Evolutionary conservation across 2,888 invertebrate species (phyloP), one percentile per base, ranked within the genome.

Genomic region (Homarus gammarus): DNA sequence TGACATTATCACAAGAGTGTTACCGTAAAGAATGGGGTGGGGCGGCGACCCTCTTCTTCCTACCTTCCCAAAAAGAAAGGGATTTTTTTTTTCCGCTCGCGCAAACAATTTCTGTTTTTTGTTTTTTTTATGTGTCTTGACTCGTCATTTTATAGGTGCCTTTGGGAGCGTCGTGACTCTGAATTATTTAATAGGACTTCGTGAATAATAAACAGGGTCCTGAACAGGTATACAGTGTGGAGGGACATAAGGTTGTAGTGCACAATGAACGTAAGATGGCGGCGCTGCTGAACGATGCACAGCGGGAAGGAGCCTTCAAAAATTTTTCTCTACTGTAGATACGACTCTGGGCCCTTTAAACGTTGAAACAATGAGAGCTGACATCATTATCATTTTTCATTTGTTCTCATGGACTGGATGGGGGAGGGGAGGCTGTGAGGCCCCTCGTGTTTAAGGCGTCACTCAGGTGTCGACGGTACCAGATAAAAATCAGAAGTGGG

Each of bases 311-410:
- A 12, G 51, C 27, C 49, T 27, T 70, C 31, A 40, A 12, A 83
- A 83, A 83, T 83, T 72, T 83, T 83, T 83, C 83, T 72, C 72
- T 49, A 49, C 31, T 70, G 83, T 49, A 83, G 83, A 83, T 83
- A 83, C 68, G 83, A 44, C 83, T 72, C 61, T n/a, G 72, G 75
- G 84, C n/a, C 73, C 56, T 85, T 27, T 85, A 78, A 79, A 79
- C 79, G 86, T 44, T 44, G 79, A 79, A 78, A 87, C 86, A 87
- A 87, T 79, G 86, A 87, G 61, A 36, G 31, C 79, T 87, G 79
- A 70, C 86, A 87, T 87, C 86, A 87, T 87, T 87, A 87, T 87
- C 86, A 87, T 87, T 87, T 87, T 87, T 87, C 78, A 72, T 79
- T 70, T 70, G 86, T 87, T 87, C 86, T 72, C 78, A 64, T 87